Conservation (phyloP, 1,140 invertebrate species). For the Meloidogyne chitwoodi region DNA sequence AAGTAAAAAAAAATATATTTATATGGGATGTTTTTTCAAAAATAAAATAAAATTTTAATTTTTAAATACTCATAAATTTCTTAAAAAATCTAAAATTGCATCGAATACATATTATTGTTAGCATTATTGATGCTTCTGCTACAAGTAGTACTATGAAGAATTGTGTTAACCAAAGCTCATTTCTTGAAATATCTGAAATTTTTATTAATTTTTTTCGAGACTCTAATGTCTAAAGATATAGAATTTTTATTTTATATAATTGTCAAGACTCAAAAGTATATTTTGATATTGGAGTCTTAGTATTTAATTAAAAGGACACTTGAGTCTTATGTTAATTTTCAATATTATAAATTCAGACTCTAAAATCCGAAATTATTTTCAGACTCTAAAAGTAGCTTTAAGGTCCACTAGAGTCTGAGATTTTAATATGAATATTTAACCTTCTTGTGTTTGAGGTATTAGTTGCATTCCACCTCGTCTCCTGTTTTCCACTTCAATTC, state of each 20-base stretch:
- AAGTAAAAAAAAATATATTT: not conserved
- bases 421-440: not conserved
- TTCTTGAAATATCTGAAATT: slow-evolving; percentile 1
- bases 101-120: slow-evolving; percentile 17
- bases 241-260: too few species aligned
- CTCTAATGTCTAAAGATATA: too few species aligned
- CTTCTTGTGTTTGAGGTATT: not conserved
- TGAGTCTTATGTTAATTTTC: not conserved
- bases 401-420: too few species aligned
- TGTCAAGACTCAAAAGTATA: too few species aligned
- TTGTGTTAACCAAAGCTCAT: slow-evolving; percentile 15
- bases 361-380: not conserved
- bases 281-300: too few species aligned
- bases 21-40: not conserved
- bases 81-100: slow-evolving; percentile 22
- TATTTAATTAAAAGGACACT: not conserved
- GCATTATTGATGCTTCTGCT: slow-evolving; percentile 10
- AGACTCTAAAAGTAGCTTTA: not conserved
- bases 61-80: slow-evolving; percentile 5
- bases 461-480: slow-evolving; percentile 4
- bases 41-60: not conserved
- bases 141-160: slow-evolving; percentile 22
- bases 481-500: not conserved
- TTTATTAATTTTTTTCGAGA: not conserved
- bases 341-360: not conserved